phyloP scores from a whole-genome alignment of 2,888 invertebrate genomes.

The Clitarchus hookeri region DNA sequence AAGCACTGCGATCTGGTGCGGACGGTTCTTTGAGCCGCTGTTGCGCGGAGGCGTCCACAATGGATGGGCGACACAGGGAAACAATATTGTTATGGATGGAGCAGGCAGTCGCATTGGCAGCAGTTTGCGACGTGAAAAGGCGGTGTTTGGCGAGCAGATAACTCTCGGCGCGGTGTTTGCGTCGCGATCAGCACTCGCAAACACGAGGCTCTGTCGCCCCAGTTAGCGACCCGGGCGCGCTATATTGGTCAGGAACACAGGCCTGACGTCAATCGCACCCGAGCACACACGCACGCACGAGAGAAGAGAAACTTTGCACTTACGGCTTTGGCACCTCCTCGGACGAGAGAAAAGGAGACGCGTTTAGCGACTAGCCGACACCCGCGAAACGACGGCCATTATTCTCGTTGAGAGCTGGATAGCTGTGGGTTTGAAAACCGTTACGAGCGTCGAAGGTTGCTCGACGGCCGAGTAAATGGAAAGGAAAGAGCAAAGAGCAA shows the following conservation, averaged over 20 bases:
- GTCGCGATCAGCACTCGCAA: background rate
- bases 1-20: no score
- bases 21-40: no score
- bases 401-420: background rate
- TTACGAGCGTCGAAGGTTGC: background rate
- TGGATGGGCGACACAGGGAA: background rate
- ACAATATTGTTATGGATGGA: background rate
- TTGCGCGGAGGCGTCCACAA: background rate
- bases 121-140: background rate
- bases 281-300: no score
- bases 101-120: background rate
- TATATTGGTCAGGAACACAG: no score
- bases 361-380: background rate
- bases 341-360: background rate
- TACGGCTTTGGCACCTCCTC: background rate
- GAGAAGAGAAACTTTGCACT: no score
- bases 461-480: background rate
- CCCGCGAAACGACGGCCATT: background rate
- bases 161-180: background rate
- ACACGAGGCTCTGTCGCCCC: background rate
- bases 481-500: no score
- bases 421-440: background rate
- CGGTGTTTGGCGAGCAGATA: background rate
- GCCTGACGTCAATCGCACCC: background rate
- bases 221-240: background rate